Percentiles rank a stretch among this genome's conserved stretches.
Evolutionary conservation across 37 sponge, comb jelly and placozoan genomes (phyloP).

Genomic region (Eunapius fragilis): DNA sequence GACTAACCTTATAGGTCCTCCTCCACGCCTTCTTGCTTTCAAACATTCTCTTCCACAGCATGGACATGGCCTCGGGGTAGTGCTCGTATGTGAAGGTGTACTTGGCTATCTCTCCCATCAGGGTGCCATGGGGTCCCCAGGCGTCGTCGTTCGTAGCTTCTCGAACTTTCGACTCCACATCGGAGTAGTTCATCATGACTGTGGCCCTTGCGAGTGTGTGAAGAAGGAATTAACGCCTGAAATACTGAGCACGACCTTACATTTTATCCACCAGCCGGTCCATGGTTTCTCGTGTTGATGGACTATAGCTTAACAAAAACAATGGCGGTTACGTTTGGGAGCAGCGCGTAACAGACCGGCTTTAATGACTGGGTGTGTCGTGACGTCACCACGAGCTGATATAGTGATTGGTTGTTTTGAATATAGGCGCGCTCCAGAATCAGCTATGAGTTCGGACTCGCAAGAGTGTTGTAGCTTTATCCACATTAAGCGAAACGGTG

Average conservation of each 20-base stretch:
- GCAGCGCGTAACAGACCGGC: background rate
- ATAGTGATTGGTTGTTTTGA: background rate
- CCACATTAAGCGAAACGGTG: conserved; percentile 57
- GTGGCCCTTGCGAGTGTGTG: conserved; percentile 80
- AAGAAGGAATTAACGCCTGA: background rate
- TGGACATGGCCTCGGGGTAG: conserved; percentile 97
- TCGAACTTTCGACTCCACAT: conserved; percentile 94
- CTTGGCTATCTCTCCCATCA: conserved; percentile 93
- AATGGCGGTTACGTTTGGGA: background rate
- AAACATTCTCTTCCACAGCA: conserved; percentile 99
- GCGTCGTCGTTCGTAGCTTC: conserved; percentile 99
- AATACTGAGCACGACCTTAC: conserved; percentile 15
- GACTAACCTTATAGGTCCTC: conserved; percentile 92
- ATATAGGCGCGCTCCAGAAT: background rate
- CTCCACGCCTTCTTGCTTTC: conserved; percentile 97
- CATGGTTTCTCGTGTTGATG: conserved; percentile 15
- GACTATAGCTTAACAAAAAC: background rate
- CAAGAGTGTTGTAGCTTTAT: conserved; percentile 39
- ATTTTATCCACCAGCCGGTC: conserved; percentile 47
- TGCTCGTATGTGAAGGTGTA: conserved; percentile 96
- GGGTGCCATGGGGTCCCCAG: conserved; percentile 95
- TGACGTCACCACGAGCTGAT: background rate
- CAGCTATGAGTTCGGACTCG: background rate
- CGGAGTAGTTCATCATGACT: conserved; percentile 99
- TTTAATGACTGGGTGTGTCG: background rate